Evolutionary conservation across 2,113 vertebrate species (phyloP), one percentile per base, ranked within the genome.

Genomic region (Epinephelus moara): DNA sequence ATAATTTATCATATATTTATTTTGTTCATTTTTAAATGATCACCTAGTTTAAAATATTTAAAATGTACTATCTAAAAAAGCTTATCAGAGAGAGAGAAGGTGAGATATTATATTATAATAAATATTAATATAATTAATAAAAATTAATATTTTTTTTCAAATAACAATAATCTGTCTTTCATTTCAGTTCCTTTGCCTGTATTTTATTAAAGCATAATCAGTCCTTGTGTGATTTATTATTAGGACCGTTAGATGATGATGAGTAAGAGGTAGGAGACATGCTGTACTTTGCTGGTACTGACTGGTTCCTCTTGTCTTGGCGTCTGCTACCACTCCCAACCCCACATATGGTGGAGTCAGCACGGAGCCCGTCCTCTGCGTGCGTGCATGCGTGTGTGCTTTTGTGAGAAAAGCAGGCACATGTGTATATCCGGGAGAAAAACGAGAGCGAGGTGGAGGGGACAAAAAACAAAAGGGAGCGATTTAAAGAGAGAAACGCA

Each of bases 271-370:
- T 77, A 85, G 74, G 77, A 90, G 83, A 92, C 91, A 88, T 69
- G 86, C 73, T 92, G 89, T 92, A 89, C 89, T 84, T 82, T 89
- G 83, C 86, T 84, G 89, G 78, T 90, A 84, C 81, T 47, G 83
- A 90, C 91, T 89, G 85, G 84, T 86, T 91, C 77, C 79, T 86
- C 70, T 90, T 70, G 78, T 80, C 90, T 91, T 92, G 91, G 91
- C 90, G 75, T 81, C 89, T 93, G 92, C 82, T 91, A 60, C 91
- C 84, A 76, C 76, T 90, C 78, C 89, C 85, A 78, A 78, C 64
- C 55, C 47, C 76, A 85, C 93, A 94, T 93, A 92, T 91, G 92
- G 92, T 86, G 64, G 71, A 90, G 89, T 93, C 93, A 91, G 91
- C 91, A 84, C 42, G 85, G 30, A 40, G 77, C 81, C 77, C 3